These are phyloP conservation scores for Diuraphis noxia DNA, from an alignment of 1,140 invertebrate species.

Conservation along the genomic window DNA sequence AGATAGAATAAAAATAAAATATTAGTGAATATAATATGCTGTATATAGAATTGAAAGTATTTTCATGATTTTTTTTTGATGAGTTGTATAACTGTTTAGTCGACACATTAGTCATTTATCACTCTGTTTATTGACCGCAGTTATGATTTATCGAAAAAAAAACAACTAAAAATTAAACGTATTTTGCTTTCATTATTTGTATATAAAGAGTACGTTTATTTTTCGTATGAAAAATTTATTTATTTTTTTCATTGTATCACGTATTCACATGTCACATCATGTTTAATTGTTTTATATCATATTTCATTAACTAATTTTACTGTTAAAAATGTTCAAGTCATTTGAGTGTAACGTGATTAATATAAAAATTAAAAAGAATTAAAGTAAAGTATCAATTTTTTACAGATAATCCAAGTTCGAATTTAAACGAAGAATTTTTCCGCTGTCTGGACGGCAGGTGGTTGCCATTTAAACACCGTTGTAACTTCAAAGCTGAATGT, in stretches of 20 bases:
- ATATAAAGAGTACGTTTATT: not conserved
- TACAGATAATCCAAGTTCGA: not conserved
- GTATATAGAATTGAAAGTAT: not conserved
- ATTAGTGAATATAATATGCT: not conserved
- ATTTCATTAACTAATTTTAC: not conserved
- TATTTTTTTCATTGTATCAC: not conserved
- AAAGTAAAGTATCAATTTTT: not conserved
- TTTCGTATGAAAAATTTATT: not conserved
- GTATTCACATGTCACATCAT: too few species aligned
- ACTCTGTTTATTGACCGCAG: not conserved
- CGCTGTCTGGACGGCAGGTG: constrained; percentile 60
- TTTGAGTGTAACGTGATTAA: not conserved
- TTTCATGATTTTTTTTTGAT: not conserved
- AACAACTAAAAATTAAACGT: not conserved
- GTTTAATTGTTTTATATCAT: not conserved
- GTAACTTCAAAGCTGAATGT: constrained; percentile 62
- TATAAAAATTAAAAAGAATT: not conserved
- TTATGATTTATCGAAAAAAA: not conserved
- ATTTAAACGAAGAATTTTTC: constrained; percentile 45
- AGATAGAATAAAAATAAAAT: constrained; percentile 18
- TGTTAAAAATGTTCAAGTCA: not conserved
- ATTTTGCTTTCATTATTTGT: not conserved
- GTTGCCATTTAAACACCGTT: constrained; percentile 58
- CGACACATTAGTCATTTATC: not conserved
- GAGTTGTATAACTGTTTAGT: not conserved